Base-by-base conservation (phyloP, 2,113 vertebrate genomes). In the Polyodon spathula region DNA sequence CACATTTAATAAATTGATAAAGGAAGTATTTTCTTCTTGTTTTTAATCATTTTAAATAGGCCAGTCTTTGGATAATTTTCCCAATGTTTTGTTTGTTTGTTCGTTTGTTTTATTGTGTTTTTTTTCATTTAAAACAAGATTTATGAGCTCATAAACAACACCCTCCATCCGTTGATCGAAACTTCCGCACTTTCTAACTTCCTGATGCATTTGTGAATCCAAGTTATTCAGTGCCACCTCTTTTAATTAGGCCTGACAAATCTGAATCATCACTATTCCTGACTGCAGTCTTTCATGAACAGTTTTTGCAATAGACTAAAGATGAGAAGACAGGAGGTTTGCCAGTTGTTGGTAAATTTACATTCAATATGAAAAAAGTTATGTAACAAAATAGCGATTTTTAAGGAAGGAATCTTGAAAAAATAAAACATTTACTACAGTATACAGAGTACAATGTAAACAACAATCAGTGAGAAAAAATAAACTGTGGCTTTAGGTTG, bases 391-490 rank as follows among this genome's bases (percentile, higher is more conserved):
- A 54, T 17, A 2, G 16, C 27, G 53, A 54, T 7, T 54, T 17
- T 16, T n/a, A 7, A 68, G n/a, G 60, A 65, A 27, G 66, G 65
- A 64, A 72, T 62, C 62, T 70, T 48, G 58, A 68, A 71, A 54
- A 78, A 73, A 77, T 63, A 69, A 74, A 65, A 76, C 71, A 66
- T 56, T 61, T 56, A 60, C 44, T 54, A 60, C 43, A 42, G 40
- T 50, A 55, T 56, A 61, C 38, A 60, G 3, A 48, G 42, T 54
- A 66, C 55, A 56, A 66, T 59, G 50, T 40, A 42, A 65, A 16
- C 64, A 60, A 66, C n/a, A 72, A 70, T 79, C 73, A 81, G 72
- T 75, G 72, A 78, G 66, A 77, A 78, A 75, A n/a, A 77, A 68
- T 73, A 68, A 63, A 73, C 68, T 72, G 60, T 65, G 70, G 71